Evolutionary conservation across 2,797 vertebrate genomes (phyloP).

Genomic region (Knipowitschia caucasica): DNA sequence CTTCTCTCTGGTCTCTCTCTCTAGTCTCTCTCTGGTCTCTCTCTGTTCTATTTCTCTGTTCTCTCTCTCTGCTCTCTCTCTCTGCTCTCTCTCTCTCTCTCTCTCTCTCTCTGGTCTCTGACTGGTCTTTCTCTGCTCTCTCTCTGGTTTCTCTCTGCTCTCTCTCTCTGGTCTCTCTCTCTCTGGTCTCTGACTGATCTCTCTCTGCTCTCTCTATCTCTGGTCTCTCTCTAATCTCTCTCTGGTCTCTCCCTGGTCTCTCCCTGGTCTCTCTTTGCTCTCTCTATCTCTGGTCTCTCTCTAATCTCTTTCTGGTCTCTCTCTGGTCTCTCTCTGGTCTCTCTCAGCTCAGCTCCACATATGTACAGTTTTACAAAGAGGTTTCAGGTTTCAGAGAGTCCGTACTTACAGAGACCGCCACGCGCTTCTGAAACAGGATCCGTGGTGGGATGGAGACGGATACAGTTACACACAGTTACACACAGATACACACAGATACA

Average conservation of each 20-base stretch:
- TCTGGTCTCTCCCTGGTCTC: too few relatives aligned
- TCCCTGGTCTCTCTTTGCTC: too few relatives aligned
- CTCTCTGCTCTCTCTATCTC: background rate
- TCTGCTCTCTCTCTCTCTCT: background rate
- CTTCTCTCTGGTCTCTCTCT: background rate
- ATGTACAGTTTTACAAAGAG: conserved; percentile 46
- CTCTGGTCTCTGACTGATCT: background rate
- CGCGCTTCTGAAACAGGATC: conserved; percentile 54
- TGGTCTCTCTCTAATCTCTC: background rate
- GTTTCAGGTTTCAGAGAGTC: conserved; percentile 41
- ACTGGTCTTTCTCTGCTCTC: too few relatives aligned
- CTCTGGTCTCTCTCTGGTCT: conserved; percentile 29
- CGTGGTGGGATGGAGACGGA: conserved; percentile 30
- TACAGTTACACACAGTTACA: conserved; percentile 40
- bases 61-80: background rate
- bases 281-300: background rate
- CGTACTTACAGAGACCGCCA: conserved; percentile 58
- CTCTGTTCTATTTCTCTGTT: background rate
- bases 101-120: background rate
- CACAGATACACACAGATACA: too few relatives aligned
- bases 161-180: background rate
- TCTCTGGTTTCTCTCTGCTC: background rate
- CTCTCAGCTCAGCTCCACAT: conserved; percentile 1
- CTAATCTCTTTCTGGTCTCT: background rate
- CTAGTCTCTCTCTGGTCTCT: background rate